A percentile compares a stretch with the other conserved stretches of the same genome.
Evolutionary conservation across 1,140 invertebrate species (phyloP).

Genomic region (Nymphalis io): DNA sequence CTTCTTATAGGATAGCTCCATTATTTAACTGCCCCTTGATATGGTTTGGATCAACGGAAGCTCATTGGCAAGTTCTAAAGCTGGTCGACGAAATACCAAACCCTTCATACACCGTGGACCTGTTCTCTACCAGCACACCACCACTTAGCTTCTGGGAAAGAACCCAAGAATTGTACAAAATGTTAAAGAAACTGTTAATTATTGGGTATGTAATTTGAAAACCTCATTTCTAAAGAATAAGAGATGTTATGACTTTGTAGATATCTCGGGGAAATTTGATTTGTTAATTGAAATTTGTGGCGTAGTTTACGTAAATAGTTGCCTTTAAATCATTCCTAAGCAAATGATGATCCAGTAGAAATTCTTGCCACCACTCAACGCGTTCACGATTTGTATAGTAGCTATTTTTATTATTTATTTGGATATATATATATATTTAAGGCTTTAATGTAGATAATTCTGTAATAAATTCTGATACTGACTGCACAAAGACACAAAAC

Average conservation of each 20-base stretch:
- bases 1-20: slow-evolving; percentile 52
- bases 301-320: too few species aligned
- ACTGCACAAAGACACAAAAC: too few species aligned
- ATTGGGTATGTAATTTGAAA: slow-evolving; percentile 40
- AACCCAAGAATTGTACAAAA: slow-evolving; percentile 43
- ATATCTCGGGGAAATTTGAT: not conserved
- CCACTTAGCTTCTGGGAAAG: slow-evolving; percentile 50
- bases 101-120: slow-evolving; percentile 53
- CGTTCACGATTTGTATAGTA: too few species aligned
- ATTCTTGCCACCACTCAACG: too few species aligned
- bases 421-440: too few species aligned
- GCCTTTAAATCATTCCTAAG: too few species aligned
- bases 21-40: slow-evolving; percentile 57
- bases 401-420: too few species aligned
- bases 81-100: slow-evolving; percentile 54
- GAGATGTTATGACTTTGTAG: too few species aligned
- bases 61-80: slow-evolving; percentile 53
- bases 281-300: not conserved
- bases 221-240: not conserved
- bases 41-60: slow-evolving; percentile 56
- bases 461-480: too few species aligned
- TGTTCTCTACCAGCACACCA: slow-evolving; percentile 44
- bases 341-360: too few species aligned
- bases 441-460: too few species aligned
- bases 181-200: slow-evolving; percentile 42